A percentile compares a stretch with the other conserved stretches of the same genome.
Conservation (phyloP, 2,797 vertebrate genomes). For the Cirrhinus mrigala region DNA sequence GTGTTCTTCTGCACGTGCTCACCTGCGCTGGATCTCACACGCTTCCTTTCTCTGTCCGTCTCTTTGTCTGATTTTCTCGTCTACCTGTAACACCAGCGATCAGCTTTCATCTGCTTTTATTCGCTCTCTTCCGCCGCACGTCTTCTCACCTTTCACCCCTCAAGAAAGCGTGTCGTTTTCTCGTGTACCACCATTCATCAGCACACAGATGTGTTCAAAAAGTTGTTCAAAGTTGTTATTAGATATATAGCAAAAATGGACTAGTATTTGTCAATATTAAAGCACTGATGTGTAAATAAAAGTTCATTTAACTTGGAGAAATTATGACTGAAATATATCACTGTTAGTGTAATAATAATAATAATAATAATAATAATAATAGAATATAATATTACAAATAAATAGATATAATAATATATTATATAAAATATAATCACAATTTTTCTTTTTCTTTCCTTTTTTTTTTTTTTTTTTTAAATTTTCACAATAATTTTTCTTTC, state of each 20-base stretch:
- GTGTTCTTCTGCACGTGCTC: slow-evolving; percentile 7
- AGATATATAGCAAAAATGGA: no score
- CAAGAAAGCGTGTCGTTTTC: neutral
- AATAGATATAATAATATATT: no score
- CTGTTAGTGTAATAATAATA: neutral
- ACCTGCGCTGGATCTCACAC: neutral
- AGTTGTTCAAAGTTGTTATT: no score
- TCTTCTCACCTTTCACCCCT: slow-evolving; percentile 15
- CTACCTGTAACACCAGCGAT: neutral
- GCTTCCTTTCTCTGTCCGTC: neutral
- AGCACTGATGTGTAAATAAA: neutral
- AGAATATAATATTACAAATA: no score
- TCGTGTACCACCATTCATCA: neutral
- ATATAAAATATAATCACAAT: no score
- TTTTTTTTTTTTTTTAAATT: no score
- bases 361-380: no score
- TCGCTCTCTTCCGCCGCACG: neutral
- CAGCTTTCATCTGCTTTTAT: neutral
- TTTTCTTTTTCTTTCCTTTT: no score
- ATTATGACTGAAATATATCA: neutral
- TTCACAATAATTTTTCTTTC: no score
- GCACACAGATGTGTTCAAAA: neutral
- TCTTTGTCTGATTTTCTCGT: neutral
- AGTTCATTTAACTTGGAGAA: neutral
- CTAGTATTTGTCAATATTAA: no score